These are phyloP conservation scores for Acanthornis magna DNA, from an alignment of 2,797 vertebrate genomes.

Conservation along the genomic window DNA sequence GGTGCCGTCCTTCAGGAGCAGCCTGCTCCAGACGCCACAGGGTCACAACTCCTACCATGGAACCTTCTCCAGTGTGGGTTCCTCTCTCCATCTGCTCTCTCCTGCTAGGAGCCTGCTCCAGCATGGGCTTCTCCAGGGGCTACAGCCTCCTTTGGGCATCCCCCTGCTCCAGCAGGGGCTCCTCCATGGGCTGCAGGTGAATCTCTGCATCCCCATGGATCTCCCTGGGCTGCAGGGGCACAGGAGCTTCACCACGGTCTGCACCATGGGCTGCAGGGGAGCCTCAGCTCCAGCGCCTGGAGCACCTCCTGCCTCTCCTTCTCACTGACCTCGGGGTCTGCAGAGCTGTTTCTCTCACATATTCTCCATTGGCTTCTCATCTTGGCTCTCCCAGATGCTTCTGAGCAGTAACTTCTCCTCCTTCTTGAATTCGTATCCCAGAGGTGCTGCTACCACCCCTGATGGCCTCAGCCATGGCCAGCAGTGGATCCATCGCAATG, in stretches of 20 bases:
- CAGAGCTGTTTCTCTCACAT: neutral
- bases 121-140: neutral
- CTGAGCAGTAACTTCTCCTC: neutral
- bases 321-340: neutral
- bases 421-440: neutral
- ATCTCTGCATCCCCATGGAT: neutral
- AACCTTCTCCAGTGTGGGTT: neutral
- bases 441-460: neutral
- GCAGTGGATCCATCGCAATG: neutral
- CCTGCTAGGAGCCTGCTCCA: neutral
- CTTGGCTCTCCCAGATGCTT: neutral
- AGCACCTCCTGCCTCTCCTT: neutral
- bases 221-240: neutral
- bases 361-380: neutral
- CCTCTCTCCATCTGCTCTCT: neutral
- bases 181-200: neutral
- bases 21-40: neutral
- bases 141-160: neutral
- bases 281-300: no score
- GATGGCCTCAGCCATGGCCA: neutral
- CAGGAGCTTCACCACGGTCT: no score
- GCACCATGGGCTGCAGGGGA: neutral
- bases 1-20: neutral
- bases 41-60: neutral
- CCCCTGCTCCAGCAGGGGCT: neutral